Base-by-base conservation (phyloP, 2,797 vertebrate species). In the Rhinophrynus dorsalis region DNA sequence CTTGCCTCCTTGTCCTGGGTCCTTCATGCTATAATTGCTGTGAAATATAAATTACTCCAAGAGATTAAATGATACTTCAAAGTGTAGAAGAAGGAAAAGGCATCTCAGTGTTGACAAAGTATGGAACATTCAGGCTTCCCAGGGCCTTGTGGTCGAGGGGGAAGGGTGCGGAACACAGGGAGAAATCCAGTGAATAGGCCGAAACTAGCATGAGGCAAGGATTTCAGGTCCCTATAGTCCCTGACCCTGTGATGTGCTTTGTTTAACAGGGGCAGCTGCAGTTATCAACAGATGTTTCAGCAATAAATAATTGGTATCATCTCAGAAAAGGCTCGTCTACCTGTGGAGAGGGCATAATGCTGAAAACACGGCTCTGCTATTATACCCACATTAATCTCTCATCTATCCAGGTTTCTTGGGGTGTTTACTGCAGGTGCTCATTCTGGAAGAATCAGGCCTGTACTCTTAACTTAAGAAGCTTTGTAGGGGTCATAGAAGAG, bases 251-350 rank as follows among this genome's bases (percentile, higher is more conserved):
- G 81, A 84, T 82, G 80, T 55, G 79, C 85, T 90, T 90, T 89
- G 87, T 90, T 86, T 82, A 75, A 77, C 81, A 59, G 72, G 83
- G 87, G 84, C 90, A 90, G 89, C 88, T 91, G 89, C 86, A 84
- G 84, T 88, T 88, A 86, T 89, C 88, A 88, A 89, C 90, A 92
- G 90, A 89, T 90, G 89, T 90, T 91, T 90, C 84, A 38, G 89
- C 86, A 88, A 88, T 87, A 89, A 90, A 90, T 87, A 90, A 90
- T 86, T 87, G 90, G 88, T 86, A 89, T 88, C 89, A 89, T 90
- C 84, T 81, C 80, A 60, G 85, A 83, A 88, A 82, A 79, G 82
- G 79, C 76, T 70, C 80, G 62, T 75, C 89, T 90, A 92, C 89
- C 85, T 87, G 86, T 84, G 88, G 88, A 88, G 88, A 87, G 74